Conservation (phyloP, 2,888 invertebrate genomes). For the Caprella mutica region DNA sequence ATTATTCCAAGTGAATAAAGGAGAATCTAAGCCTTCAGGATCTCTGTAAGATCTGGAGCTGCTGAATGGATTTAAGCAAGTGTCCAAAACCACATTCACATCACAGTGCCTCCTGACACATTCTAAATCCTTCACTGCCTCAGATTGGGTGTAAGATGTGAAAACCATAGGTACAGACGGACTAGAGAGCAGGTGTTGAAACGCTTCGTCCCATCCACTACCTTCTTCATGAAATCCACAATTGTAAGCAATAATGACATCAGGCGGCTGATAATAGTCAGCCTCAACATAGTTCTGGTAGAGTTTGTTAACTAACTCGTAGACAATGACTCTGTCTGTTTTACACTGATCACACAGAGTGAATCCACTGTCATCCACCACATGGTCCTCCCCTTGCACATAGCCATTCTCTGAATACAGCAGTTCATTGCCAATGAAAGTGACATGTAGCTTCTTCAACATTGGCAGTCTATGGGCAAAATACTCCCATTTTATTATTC, state of each 20-base stretch:
- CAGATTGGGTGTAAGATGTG: constrained; percentile 20
- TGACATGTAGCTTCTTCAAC: constrained; percentile 10
- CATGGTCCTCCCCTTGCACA: constrained; percentile 9
- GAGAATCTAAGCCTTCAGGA: background rate
- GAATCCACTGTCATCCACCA: constrained; percentile 20
- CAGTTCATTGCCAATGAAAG: constrained; percentile 26
- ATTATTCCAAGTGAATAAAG: constrained; percentile 21
- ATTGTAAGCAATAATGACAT: constrained; percentile 24
- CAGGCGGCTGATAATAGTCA: constrained; percentile 9
- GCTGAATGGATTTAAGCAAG: constrained; percentile 19
- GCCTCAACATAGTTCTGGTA: constrained; percentile 14
- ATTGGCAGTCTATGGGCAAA: constrained; percentile 19
- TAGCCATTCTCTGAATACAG: too few species aligned
- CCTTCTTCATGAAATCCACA: constrained; percentile 28
- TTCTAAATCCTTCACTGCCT: constrained; percentile 16
- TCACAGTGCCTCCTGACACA: background rate
- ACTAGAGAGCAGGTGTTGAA: constrained; percentile 4
- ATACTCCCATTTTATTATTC: constrained; percentile 27
- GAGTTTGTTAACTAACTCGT: constrained; percentile 12
- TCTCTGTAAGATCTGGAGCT: constrained; percentile 26
- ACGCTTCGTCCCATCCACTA: constrained; percentile 4
- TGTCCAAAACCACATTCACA: background rate
- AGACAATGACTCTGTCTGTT: constrained; percentile 4
- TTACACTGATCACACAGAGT: constrained; percentile 19
- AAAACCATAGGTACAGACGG: constrained; percentile 16